phyloP scores from a whole-genome alignment of 1,140 invertebrate genomes.

The Chlorops oryzae region DNA sequence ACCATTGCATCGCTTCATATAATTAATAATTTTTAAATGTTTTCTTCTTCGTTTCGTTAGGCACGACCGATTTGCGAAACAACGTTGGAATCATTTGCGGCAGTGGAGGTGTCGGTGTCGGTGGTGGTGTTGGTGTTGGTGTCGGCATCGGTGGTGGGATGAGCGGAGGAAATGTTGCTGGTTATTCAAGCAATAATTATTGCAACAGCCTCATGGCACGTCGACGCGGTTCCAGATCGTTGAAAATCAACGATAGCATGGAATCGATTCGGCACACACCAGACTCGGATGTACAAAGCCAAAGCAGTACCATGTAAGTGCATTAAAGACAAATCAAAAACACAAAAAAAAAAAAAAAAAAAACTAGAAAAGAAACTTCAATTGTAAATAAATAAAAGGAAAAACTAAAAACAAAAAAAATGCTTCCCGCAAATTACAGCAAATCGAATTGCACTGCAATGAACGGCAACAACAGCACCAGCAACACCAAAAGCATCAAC shows the following conservation, averaged over 20 bases:
- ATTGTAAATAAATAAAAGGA: too few relatives aligned
- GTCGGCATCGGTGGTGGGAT: slow-evolving; percentile 1
- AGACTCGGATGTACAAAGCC: slow-evolving; percentile 20
- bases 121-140: slow-evolving; percentile 1
- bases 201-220: slow-evolving; percentile 22
- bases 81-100: slow-evolving; percentile 9
- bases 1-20: too few relatives aligned
- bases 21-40: background rate
- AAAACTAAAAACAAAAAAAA: too few relatives aligned
- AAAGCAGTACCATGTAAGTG: slow-evolving; percentile 20
- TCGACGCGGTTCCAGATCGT: slow-evolving; percentile 20
- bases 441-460: background rate
- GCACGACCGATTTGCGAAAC: slow-evolving; percentile 40
- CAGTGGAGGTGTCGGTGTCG: slow-evolving; percentile 7
- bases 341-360: too few relatives aligned
- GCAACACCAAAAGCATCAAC: background rate
- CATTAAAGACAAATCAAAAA: too few relatives aligned
- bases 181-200: slow-evolving; percentile 14
- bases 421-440: too few relatives aligned
- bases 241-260: slow-evolving; percentile 26
- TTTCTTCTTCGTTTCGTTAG: slow-evolving; percentile 17
- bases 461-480: background rate
- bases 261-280: slow-evolving; percentile 24
- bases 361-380: too few relatives aligned
- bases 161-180: slow-evolving; percentile 12